Evolutionary conservation across 53 echinoderm and acorn worm species (phyloP).

Genomic region (Paracentrotus lividus): DNA sequence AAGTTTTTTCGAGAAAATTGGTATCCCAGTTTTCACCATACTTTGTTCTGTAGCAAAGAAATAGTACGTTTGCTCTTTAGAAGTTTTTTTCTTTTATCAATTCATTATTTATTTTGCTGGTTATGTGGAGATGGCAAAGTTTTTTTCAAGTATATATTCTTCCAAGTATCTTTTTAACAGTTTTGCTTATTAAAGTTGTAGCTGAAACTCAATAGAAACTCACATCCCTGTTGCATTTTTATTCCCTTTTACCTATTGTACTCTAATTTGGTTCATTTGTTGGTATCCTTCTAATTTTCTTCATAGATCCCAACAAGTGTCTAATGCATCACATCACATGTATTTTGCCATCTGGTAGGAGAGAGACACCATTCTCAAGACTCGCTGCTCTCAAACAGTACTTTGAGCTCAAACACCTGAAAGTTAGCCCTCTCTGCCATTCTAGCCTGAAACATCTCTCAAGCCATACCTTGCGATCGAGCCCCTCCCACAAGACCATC

Average conservation of each 20-base stretch:
- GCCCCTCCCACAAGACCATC: background rate
- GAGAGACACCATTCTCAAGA: slow-evolving; percentile 66
- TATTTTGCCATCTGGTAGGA: slow-evolving; percentile 6
- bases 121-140: no score
- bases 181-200: no score
- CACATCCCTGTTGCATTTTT: no score
- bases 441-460: slow-evolving; percentile 78
- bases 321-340: slow-evolving; percentile 77
- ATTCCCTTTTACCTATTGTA: background rate
- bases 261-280: background rate
- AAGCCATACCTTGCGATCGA: slow-evolving; percentile 35
- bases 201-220: no score
- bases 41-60: no score
- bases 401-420: slow-evolving; percentile 78
- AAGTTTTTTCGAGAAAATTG: no score
- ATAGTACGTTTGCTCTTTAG: no score
- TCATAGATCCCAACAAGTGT: slow-evolving; percentile 64
- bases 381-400: slow-evolving; percentile 86
- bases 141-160: no score
- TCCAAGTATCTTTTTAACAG: background rate
- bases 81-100: no score
- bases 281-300: background rate
- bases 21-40: no score
- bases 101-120: no score
- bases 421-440: slow-evolving; percentile 78